These are phyloP conservation scores for Heloderma charlesbogerti DNA, from an alignment of 2,113 vertebrate genomes.

Conservation along the genomic window DNA sequence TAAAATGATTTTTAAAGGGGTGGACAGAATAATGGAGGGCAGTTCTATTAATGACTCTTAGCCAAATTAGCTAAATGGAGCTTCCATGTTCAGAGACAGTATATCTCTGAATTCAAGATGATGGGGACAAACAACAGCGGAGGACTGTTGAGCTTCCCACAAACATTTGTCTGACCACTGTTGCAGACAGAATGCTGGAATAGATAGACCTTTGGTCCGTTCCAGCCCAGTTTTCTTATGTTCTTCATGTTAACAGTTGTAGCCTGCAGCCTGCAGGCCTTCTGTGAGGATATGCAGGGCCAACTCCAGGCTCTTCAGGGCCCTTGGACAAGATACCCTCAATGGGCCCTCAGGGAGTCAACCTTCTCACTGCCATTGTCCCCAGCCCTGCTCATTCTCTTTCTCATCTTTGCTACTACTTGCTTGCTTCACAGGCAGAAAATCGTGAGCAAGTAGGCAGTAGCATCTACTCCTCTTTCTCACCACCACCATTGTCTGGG, in stretches of 20 bases:
- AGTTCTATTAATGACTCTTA: neutral
- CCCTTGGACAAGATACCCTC: no score
- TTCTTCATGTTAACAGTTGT: neutral
- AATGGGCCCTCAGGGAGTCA: no score
- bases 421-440: no score
- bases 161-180: neutral
- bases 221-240: neutral
- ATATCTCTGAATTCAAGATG: neutral
- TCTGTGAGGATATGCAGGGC: neutral
- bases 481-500: no score
- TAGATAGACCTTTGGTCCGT: neutral
- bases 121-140: no score
- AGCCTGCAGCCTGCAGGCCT: neutral
- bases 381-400: no score
- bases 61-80: neutral
- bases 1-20: neutral
- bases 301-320: no score
- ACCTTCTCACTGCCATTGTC: no score
- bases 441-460: no score
- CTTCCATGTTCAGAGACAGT: neutral
- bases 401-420: no score
- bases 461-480: no score
- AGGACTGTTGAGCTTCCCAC: neutral
- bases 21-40: neutral
- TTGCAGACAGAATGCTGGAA: neutral